Evolutionary conservation across 2,113 vertebrate species (phyloP).

Genomic region (Tupaia tana): DNA sequence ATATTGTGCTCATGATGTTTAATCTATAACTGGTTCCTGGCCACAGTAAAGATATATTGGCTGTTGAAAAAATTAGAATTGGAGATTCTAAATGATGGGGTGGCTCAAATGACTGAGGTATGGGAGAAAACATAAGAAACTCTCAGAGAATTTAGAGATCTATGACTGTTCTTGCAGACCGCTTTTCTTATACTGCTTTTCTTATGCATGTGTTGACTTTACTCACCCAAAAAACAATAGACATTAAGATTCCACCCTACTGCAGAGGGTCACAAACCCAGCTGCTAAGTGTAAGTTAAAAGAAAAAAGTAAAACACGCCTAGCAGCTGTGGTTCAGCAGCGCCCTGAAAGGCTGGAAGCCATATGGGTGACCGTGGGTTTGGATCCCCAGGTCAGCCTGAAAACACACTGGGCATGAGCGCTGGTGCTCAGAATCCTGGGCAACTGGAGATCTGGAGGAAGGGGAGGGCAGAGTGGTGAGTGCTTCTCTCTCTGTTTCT

Average conservation of each 20-base stretch:
- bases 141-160: background rate
- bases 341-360: no score
- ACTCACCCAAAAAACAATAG: background rate
- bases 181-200: no score
- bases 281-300: background rate
- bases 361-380: no score
- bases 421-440: no score
- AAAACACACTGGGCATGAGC: no score
- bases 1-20: background rate
- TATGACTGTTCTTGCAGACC: background rate
- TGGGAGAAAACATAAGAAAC: background rate
- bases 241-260: background rate
- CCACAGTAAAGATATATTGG: background rate
- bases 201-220: no score
- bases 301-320: background rate
- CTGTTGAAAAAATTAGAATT: background rate
- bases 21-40: conserved; percentile 10
- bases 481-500: no score
- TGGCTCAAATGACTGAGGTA: background rate
- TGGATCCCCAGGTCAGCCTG: no score
- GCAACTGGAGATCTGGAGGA: no score
- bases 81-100: background rate
- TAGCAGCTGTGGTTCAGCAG: no score
- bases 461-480: no score
- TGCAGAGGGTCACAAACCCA: background rate